Evolutionary conservation across 1,140 invertebrate species (phyloP).

Genomic region (Macrosteles quadrilineatus): DNA sequence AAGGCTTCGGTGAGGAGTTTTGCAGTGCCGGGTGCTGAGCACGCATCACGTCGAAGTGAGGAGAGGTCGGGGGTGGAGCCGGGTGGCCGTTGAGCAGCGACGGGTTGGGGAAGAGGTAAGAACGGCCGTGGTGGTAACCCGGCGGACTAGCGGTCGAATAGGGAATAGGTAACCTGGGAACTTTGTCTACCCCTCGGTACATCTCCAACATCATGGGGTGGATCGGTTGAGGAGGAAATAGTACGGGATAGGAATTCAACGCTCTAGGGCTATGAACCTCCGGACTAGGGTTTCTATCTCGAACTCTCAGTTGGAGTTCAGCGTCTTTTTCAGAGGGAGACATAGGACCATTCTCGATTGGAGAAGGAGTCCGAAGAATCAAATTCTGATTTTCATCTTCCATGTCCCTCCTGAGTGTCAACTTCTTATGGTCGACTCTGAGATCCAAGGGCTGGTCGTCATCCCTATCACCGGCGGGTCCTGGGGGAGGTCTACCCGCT

Average conservation of each 20-base stretch:
- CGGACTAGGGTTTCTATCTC: slow-evolving; percentile 29
- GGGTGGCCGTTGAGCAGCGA: slow-evolving; percentile 49
- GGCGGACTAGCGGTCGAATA: slow-evolving; percentile 52
- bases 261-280: slow-evolving; percentile 23
- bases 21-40: slow-evolving; percentile 44
- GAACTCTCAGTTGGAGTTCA: slow-evolving; percentile 6
- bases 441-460: slow-evolving; percentile 81
- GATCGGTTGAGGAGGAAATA: slow-evolving; percentile 56
- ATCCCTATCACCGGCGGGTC: slow-evolving; percentile 49
- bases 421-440: slow-evolving; percentile 77
- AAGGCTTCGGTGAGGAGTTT: slow-evolving; percentile 19
- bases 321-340: slow-evolving; percentile 41
- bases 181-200: slow-evolving; percentile 61
- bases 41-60: slow-evolving; percentile 47
- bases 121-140: slow-evolving; percentile 47
- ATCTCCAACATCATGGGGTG: slow-evolving; percentile 71
- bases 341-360: slow-evolving; percentile 48
- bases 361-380: slow-evolving; percentile 58
- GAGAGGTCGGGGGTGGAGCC: slow-evolving; percentile 48
- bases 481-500: slow-evolving; percentile 51
- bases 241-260: slow-evolving; percentile 31
- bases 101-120: slow-evolving; percentile 51
- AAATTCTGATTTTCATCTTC: slow-evolving; percentile 78
- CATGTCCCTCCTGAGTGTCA: slow-evolving; percentile 51
- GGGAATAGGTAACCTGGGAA: slow-evolving; percentile 52